Evolutionary conservation across 2,888 invertebrate genomes (phyloP), one percentile per base, ranked within the genome.

Genomic region (Cosmia trapezina): DNA sequence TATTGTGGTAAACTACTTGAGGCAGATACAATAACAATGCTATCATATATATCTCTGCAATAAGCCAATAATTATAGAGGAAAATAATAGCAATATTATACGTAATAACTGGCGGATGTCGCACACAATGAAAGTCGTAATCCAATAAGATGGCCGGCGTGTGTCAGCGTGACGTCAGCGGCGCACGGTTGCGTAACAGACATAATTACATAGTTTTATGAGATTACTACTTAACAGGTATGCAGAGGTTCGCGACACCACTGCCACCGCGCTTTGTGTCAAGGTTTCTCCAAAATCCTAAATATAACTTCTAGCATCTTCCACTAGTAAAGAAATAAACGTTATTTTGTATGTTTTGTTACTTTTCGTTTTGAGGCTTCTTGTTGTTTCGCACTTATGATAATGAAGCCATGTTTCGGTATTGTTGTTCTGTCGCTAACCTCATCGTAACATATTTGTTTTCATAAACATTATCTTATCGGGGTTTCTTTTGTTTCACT

Each of bases 381-480:
- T 68, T 51, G 56, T 56, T 33, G 47, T 70, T 82, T 76, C 43
- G 69, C 64, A 56, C 28, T 67, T 68, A 73, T 61, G 72, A 76
- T 76, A 76, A 71, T 75, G 63, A 75, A 81, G 56, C 65, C 61
- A 78, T 75, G 59, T 81, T 73, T 51, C 53, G 70, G 73, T 73
- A 62, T 74, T 80, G 70, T 82, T 68, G 62, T 75, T 82, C 60
- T 73, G 69, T 76, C 74, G 49, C 62, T 78, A 80, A 73, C 77
- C 78, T 79, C 77, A 74, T 85, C 84, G 74, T 81, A 70, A 83
- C 80, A 78, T 86, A 83, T 89, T 89, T 87, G 87, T 89, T 90
- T 90, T 88, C 86, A 85, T 86, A 83, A 78, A 80, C 76, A 82
- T 83, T 88, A 89, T 88, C 88, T 90, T 90, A 91, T 91, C 91